Conservation (phyloP, 1,140 invertebrate genomes). For the Aporrectodea caliginosa region DNA sequence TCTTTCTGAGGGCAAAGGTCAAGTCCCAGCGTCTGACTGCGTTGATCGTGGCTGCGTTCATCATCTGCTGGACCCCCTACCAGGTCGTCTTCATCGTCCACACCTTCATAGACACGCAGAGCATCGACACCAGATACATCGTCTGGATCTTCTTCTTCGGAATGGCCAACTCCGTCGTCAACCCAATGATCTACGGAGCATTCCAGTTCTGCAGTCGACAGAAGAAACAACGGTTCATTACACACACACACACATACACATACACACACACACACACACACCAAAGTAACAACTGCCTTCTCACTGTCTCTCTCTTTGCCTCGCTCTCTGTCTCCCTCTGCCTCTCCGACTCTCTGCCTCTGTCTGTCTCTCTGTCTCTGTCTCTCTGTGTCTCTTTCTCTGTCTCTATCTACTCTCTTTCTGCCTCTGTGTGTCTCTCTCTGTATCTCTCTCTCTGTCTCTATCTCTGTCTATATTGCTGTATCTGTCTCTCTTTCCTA, state of each 20-base stretch:
- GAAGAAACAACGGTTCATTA: background rate
- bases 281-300: too few relatives aligned
- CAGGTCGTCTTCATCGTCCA: conserved; percentile 37
- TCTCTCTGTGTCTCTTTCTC: too few relatives aligned
- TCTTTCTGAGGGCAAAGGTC: conserved; percentile 71
- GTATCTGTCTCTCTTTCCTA: too few relatives aligned
- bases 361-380: too few relatives aligned
- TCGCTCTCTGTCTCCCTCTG: too few relatives aligned
- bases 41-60: conserved; percentile 65
- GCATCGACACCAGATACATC: conserved; percentile 55
- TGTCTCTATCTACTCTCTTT: too few relatives aligned
- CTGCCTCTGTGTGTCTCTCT: too few relatives aligned
- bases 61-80: conserved; percentile 63
- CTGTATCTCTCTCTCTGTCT: too few relatives aligned
- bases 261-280: background rate
- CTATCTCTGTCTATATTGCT: too few relatives aligned
- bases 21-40: conserved; percentile 77
- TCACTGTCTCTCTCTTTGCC: too few relatives aligned
- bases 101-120: conserved; percentile 61
- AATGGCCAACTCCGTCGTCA: conserved; percentile 80
- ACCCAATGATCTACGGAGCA: conserved; percentile 81
- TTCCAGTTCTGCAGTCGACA: conserved; percentile 55
- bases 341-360: too few relatives aligned
- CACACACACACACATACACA: background rate
- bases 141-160: conserved; percentile 59